Evolutionary conservation across 2,113 vertebrate species (phyloP), one percentile per base, ranked within the genome.

Genomic region (Gopherus evgoodei): DNA sequence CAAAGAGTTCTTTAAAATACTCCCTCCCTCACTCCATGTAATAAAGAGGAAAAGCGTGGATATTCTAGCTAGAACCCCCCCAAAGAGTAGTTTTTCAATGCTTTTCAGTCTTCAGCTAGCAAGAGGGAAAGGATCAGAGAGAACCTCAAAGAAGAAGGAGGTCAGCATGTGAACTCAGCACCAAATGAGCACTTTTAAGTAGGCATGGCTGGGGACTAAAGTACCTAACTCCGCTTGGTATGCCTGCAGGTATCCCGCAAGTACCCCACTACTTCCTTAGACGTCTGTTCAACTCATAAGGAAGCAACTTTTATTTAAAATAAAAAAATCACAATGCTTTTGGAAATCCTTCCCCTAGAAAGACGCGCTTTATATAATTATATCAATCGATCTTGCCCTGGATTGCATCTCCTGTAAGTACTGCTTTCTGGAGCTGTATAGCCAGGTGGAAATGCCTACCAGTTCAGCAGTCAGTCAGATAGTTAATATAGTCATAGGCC

Each of bases 101-200:
- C 50, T 80, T 97, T 91, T 94, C 81, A 35, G 53, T 59, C 83
- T 95, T 91, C 31, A 88, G 44, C 16, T 52, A 29, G 81, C 8
- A 62, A 97, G 87, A 88, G 9, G 49, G 91, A 96, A 75, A 22
- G 29, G 38, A 49, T 44, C 24, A 21, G 44, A 82, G 59, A 9
- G 47, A 83, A 2, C 21, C 57, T 82, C 50, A 2, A 90, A 80
- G 38, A 80, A 19, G 53, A 95, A 89, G 75, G 75, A 94, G 21
- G 21, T 54, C 52, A 87, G 25, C 10, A 31, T 42, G 35, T 24
- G 86, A 96, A 65, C n/a, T 42, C 69, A 42, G 75, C 89, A 65
- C 17, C 5, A 10, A 87, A 89, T 11, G 2, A 50, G 50, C 44
- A 47, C 83, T 92, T 86, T 65, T 53, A 87, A 76, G 29, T 16